Evolutionary conservation across 2,888 invertebrate genomes (phyloP), one percentile per base, ranked within the genome.

Genomic region (Electrophaes corylata): DNA sequence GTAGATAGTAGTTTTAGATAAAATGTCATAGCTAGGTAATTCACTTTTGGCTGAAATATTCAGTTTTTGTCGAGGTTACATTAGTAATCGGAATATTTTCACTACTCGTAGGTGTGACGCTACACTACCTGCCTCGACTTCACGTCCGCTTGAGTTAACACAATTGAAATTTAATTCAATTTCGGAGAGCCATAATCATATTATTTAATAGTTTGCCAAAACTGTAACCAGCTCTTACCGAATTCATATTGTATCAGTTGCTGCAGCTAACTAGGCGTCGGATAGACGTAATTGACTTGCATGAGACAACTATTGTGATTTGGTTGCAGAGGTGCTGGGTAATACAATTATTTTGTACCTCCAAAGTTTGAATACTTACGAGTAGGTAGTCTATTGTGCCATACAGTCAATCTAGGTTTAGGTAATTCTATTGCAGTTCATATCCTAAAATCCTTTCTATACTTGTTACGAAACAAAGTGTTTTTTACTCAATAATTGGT

Each of bases 251-350:
- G 84, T 85, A 84, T 85, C 82, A 76, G 78, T 74, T 78, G 81
- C 76, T 78, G 78, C 73, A 75, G 78, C 81, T 86, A 91, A 90
- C 88, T 73, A 78, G 88, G 83, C 90, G 82, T 80, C 65, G 74
- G 86, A 89, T 83, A 88, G 87, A 84, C 88, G 59, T 91, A 90
- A 90, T 91, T 91, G 88, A 87, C 89, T 88, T 84, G 84, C 82
- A 86, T 84, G 82, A 85, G 86, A 76, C 87, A 83, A 78, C 77
- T 78, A 86, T 88, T 88, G 83, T 87, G 86, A 88, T 88, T 88
- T 84, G 73, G 69, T 70, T 74, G 64, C 71, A 71, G 73, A 75
- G 61, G 65, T 61, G 59, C 65, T 35, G 35, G 46, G 39, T 48
- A 74, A 75, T 67, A 71, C 60, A 63, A 72, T 75, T 70, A 66